A percentile compares a stretch with the other conserved stretches of the same genome.
These are phyloP conservation scores for Parnassius mnemosyne DNA, from an alignment of 2,888 invertebrate genomes.

Conservation along the genomic window DNA sequence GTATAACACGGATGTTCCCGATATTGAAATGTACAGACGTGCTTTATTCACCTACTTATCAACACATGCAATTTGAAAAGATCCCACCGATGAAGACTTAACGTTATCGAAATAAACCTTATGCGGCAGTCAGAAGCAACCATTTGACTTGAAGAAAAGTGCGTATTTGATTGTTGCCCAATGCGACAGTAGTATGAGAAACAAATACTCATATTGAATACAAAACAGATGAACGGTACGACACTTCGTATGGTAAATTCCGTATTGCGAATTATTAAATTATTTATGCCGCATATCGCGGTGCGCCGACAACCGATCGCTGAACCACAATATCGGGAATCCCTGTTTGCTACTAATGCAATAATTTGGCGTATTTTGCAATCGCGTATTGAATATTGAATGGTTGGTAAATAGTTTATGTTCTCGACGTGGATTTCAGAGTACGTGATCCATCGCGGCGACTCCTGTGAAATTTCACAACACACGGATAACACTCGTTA, in stretches of 20 bases:
- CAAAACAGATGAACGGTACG: constrained; percentile 77
- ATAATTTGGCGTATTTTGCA: constrained; percentile 81
- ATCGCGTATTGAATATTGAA: constrained; percentile 80
- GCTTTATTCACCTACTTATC: constrained; percentile 81
- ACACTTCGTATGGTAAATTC: constrained; percentile 77
- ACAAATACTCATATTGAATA: constrained; percentile 80
- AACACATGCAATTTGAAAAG: constrained; percentile 73
- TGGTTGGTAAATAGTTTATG: constrained; percentile 79
- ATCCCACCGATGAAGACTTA: constrained; percentile 52
- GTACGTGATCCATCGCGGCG: constrained; percentile 69
- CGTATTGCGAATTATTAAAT: constrained; percentile 81
- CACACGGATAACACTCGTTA: constrained; percentile 68
- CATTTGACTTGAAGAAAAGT: constrained; percentile 57
- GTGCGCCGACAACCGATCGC: constrained; percentile 69
- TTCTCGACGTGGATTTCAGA: constrained; percentile 74
- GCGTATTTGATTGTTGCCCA: constrained; percentile 64
- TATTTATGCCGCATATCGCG: constrained; percentile 79
- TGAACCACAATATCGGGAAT: constrained; percentile 80
- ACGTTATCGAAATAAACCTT: constrained; percentile 57
- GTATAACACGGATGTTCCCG: constrained; percentile 81
- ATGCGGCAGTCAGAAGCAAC: constrained; percentile 49
- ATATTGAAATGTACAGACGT: constrained; percentile 80
- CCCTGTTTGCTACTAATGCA: constrained; percentile 79
- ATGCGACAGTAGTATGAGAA: constrained; percentile 79
- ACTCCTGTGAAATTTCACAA: constrained; percentile 71